Evolutionary conservation across 2,797 vertebrate species (phyloP).

Genomic region (Cossypha dichroa): DNA sequence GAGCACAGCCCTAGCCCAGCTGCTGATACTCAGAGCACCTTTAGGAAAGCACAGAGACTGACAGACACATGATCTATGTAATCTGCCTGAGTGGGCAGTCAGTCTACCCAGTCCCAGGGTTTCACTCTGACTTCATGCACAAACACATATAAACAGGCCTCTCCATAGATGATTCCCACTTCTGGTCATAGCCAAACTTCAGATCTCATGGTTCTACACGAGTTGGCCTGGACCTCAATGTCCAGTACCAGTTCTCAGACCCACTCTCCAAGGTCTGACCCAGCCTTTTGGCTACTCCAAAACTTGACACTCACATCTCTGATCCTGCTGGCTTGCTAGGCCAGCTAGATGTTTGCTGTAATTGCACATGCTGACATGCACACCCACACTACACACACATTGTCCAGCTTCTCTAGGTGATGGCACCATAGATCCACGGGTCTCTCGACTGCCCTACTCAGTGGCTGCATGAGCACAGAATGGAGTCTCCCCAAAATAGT

Average conservation of each 20-base stretch:
- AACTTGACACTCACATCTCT: neutral
- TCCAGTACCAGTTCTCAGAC: neutral
- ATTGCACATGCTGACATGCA: neutral
- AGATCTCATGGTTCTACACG: neutral
- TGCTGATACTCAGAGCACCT: neutral
- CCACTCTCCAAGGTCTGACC: no score
- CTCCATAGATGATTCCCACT: neutral
- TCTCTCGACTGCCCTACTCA: neutral
- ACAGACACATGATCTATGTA: neutral
- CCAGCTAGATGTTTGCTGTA: neutral
- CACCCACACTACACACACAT: fast-evolving
- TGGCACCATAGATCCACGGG: neutral
- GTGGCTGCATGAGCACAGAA: neutral
- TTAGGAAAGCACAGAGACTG: neutral
- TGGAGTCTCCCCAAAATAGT: neutral
- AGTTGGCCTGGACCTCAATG: neutral
- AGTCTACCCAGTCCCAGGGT: neutral
- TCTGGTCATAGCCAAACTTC: neutral
- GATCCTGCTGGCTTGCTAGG: neutral
- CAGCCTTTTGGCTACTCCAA: neutral
- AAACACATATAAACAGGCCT: neutral
- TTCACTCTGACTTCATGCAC: neutral
- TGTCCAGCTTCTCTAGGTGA: neutral
- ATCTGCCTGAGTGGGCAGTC: neutral
- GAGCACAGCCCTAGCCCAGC: neutral